These are phyloP conservation scores for Phortica okadai DNA, from an alignment of 2,888 invertebrate species.

Conservation along the genomic window DNA sequence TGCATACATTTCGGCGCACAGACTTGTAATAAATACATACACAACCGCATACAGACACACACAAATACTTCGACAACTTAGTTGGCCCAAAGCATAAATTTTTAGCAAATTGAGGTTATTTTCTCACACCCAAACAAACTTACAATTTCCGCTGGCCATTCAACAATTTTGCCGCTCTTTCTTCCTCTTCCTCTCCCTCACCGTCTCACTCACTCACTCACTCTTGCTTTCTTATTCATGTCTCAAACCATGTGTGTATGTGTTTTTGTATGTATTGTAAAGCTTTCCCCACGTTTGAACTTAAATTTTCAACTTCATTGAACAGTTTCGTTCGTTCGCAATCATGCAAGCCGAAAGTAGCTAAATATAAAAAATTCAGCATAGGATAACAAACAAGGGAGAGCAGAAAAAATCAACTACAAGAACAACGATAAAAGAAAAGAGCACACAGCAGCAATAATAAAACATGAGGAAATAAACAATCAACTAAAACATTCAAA, in stretches of 20 bases:
- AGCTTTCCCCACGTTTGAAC: background rate
- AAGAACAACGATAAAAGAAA: too few species aligned
- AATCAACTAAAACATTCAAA: background rate
- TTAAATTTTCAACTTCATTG: conserved; percentile 46
- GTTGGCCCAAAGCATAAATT: conserved; percentile 9
- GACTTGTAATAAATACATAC: background rate
- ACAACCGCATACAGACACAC: background rate
- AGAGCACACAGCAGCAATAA: background rate
- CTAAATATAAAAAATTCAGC: conserved; percentile 10
- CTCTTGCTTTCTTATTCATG: background rate
- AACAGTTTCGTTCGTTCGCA: conserved; percentile 20
- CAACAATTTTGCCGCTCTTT: conserved; percentile 35
- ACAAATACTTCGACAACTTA: too few species aligned
- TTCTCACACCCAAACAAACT: conserved; percentile 45
- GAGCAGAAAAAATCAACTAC: too few species aligned
- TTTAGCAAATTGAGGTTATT: conserved; percentile 49
- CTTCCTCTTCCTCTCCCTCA: background rate
- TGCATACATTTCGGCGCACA: conserved; percentile 37
- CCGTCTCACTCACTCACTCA: background rate
- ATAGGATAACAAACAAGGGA: background rate
- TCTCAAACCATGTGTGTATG: background rate
- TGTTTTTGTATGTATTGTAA: background rate
- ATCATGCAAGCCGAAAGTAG: background rate
- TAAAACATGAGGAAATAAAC: conserved; percentile 7
- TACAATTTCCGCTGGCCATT: conserved; percentile 51